Conservation (phyloP, 2,113 vertebrate genomes). For the Gadus macrocephalus region DNA sequence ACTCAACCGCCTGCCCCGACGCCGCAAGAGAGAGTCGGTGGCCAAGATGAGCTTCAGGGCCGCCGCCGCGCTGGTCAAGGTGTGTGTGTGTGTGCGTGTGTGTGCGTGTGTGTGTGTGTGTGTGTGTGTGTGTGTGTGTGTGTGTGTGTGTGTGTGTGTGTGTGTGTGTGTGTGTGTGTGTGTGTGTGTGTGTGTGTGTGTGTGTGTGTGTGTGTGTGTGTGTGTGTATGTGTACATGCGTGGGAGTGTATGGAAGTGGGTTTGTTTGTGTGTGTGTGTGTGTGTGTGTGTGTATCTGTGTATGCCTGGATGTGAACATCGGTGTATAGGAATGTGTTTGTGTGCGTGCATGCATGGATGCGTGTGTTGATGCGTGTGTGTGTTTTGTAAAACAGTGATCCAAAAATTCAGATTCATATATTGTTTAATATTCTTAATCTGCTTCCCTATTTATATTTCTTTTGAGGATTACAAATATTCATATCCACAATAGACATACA, state of each 20-base stretch:
- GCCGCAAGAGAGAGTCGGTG: slow-evolving; percentile 93
- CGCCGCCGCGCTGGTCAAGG: slow-evolving; percentile 90
- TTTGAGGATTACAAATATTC: too few relatives aligned
- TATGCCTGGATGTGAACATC: not conserved
- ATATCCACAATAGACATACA: too few relatives aligned
- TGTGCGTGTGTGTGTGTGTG: slow-evolving; percentile 23
- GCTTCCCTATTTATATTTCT: too few relatives aligned
- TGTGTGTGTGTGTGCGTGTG: slow-evolving; percentile 52
- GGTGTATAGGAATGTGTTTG: not conserved
- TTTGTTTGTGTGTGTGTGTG: not conserved
- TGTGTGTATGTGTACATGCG: not conserved
- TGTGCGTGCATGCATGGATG: not conserved
- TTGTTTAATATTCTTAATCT: too few relatives aligned
- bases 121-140: not conserved
- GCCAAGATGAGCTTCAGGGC: slow-evolving; percentile 99
- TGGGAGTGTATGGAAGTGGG: not conserved
- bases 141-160: slow-evolving; percentile 1
- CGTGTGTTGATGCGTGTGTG: too few relatives aligned
- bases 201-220: slow-evolving; percentile 10
- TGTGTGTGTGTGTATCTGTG: not conserved
- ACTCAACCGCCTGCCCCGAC: slow-evolving; percentile 84
- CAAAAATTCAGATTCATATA: too few relatives aligned
- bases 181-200: slow-evolving; percentile 8
- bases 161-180: not conserved
- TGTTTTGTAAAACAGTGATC: too few relatives aligned